Evolutionary conservation across 2,797 vertebrate genomes (phyloP), one percentile per base, ranked within the genome.

Genomic region (Amniataba percoides): DNA sequence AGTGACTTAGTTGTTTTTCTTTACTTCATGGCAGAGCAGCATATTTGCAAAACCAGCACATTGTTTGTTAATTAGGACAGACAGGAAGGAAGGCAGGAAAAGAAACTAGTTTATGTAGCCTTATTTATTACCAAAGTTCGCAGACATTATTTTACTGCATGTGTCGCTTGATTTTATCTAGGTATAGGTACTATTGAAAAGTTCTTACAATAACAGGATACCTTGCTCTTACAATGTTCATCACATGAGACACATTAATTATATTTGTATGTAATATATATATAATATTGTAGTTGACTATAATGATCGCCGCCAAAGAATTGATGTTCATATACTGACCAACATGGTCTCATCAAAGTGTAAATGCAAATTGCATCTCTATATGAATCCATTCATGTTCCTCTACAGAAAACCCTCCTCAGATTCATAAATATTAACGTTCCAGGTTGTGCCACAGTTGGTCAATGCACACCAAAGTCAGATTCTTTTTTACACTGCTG

Each of bases 11-110:
- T 40, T 48, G 8, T 65, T 46, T 3, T 53, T 51, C 11, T 67
- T 36, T 9, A 7, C 9, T 6, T 46, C 39, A 31, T 59, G n/a
- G 12, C 18, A 12, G n/a, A 48, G 8, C 62, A 19, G 16, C 7
- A 25, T 16, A 43, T 51, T 68, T 55, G 27, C 2, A 16, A 11
- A 46, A 31, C 14, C 21, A 46, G 7, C 10, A 3, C 4, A 10
- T 65, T 40, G 43, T 66, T 42, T 77, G 14, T 72, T 48, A 36
- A 58, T 56, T 11, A 48, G 13, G 12, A 25, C 21, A 63, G 4
- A 78, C 67, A 40, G 71, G 65, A 78, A 86, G 60, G 18, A 74
- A 27, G 57, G 21, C 4, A 71, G 43, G 59, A 79, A 21, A 39
- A 64, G 40, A 69, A 77, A 72, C 67, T 53, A 13, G 39, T 61